These are phyloP conservation scores for Apocheima hispidaria DNA, from an alignment of 2,888 invertebrate species.

Conservation along the genomic window DNA sequence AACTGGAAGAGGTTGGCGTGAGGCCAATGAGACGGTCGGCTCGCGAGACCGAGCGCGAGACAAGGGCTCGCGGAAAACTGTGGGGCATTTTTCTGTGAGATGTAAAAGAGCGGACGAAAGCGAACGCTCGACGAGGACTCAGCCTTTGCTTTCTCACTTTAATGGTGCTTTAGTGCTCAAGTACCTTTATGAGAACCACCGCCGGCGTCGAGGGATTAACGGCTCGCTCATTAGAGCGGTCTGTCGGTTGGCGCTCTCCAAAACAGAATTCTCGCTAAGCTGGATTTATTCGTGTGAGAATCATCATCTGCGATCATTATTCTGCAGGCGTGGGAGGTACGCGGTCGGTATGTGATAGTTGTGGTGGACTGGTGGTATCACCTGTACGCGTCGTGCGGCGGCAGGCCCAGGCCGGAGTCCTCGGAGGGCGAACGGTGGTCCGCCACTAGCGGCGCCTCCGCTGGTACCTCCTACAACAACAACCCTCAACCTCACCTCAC, in stretches of 20 bases:
- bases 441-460: constrained; percentile 87
- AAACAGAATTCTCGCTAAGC: constrained; percentile 3
- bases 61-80: constrained; percentile 66
- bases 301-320: constrained; percentile 8
- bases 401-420: constrained; percentile 97
- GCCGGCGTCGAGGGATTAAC: constrained; percentile 61
- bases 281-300: not conserved
- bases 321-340: constrained; percentile 26
- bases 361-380: constrained; percentile 70
- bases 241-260: constrained; percentile 38
- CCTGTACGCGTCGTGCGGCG: constrained; percentile 91
- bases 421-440: constrained; percentile 95
- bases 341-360: constrained; percentile 47
- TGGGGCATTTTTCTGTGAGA: constrained; percentile 69
- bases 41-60: constrained; percentile 59
- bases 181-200: constrained; percentile 63
- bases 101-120: constrained; percentile 75
- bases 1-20: constrained; percentile 73
- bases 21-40: constrained; percentile 73
- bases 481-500: constrained; percentile 82
- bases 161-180: constrained; percentile 71
- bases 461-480: constrained; percentile 86
- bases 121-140: constrained; percentile 71
- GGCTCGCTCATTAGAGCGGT: constrained; percentile 64
- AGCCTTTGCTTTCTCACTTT: constrained; percentile 72